A percentile compares a stretch with the other conserved stretches of the same genome.
Conservation (phyloP, 2,113 vertebrate species). For the Neoarius graeffei region DNA sequence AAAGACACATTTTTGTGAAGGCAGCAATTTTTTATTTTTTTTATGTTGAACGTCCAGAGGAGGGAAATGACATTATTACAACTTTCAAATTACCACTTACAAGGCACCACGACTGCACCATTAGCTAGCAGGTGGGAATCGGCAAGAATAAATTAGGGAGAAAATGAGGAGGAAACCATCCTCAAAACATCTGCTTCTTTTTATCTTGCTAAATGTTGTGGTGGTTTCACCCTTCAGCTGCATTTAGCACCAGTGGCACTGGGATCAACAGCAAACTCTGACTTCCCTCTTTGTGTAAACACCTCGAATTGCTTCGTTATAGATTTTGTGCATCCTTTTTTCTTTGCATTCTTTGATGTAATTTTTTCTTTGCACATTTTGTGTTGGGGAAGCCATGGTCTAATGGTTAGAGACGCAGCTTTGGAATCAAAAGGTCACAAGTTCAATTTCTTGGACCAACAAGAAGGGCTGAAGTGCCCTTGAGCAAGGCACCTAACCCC, state of each 20-base stretch:
- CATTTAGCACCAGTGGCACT: background rate
- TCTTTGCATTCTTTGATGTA: no score
- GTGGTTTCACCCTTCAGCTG: background rate
- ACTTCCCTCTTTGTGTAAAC: background rate
- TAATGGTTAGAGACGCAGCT: no score
- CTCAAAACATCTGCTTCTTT: background rate
- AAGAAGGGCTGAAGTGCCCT: no score
- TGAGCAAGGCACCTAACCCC: no score
- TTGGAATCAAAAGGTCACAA: no score
- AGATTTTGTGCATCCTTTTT: no score
- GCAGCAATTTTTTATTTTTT: background rate
- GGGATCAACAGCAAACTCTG: background rate
- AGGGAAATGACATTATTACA: background rate
- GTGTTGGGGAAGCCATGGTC: no score
- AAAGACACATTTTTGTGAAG: background rate
- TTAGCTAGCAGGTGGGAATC: constrained; percentile 1
- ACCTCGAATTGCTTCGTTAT: background rate
- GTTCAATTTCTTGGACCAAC: no score
- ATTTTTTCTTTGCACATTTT: no score
- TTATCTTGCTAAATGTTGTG: background rate
- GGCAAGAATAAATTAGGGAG: background rate
- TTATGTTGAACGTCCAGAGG: background rate
- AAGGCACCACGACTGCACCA: background rate
- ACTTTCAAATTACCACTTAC: background rate
- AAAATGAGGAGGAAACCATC: background rate